These are phyloP conservation scores for Netelia virgata DNA, from an alignment of 2,888 invertebrate species.

Conservation along the genomic window DNA sequence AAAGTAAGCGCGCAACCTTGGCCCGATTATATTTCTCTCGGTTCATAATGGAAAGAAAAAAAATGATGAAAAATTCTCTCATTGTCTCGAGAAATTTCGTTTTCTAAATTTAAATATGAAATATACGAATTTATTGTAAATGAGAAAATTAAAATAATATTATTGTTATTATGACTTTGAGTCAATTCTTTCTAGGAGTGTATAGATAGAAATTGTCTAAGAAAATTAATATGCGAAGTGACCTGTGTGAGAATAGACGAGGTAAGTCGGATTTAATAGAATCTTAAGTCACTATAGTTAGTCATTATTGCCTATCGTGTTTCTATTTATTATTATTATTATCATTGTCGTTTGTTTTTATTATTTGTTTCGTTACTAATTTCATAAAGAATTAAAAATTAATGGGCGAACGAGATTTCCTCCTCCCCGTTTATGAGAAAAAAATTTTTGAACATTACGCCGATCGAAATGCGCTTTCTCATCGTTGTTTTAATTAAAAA, in stretches of 20 bases:
- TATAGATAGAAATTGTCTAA: neutral
- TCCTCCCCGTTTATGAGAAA: neutral
- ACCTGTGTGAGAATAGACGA: neutral
- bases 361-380: neutral
- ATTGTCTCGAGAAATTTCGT: neutral
- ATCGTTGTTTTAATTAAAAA: slow-evolving; percentile 57
- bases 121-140: too few relatives aligned
- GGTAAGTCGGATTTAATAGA: neutral
- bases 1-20: slow-evolving; percentile 23
- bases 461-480: slow-evolving; percentile 50
- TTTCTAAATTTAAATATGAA: too few relatives aligned
- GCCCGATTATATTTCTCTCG: slow-evolving; percentile 25
- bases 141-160: too few relatives aligned
- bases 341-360: neutral
- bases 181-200: neutral
- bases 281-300: neutral
- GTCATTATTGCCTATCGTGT: neutral
- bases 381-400: neutral
- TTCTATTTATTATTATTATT: neutral
- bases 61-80: neutral
- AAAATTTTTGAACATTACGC: slow-evolving; percentile 34
- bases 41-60: neutral
- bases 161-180: neutral
- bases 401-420: neutral
- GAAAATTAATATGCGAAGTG: neutral